phyloP scores from a whole-genome alignment of 2,797 vertebrate species.

The Antennarius maculatus region DNA sequence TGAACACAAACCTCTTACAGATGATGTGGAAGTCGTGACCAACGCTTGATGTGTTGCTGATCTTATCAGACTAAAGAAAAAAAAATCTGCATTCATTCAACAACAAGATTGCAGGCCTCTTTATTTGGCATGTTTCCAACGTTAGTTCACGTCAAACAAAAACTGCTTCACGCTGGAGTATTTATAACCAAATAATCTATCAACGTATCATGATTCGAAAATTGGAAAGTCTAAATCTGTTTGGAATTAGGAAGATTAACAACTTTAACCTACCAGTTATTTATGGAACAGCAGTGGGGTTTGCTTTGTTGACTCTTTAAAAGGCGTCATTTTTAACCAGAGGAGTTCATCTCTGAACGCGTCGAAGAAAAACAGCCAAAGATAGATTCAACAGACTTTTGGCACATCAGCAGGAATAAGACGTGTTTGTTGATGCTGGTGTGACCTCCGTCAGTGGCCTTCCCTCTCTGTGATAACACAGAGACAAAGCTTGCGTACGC shows the following conservation, averaged over 20 bases:
- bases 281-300: background rate
- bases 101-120: slow-evolving; percentile 39
- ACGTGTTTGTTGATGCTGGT: slow-evolving; percentile 10
- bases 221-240: background rate
- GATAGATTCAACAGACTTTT: background rate
- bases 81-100: slow-evolving; percentile 26
- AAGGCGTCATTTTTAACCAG: slow-evolving; percentile 2
- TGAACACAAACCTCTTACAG: slow-evolving; percentile 61
- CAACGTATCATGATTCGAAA: slow-evolving; percentile 4
- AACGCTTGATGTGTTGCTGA: slow-evolving; percentile 17
- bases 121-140: slow-evolving; percentile 46
- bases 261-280: slow-evolving; percentile 13
- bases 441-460: slow-evolving; percentile 37
- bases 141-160: slow-evolving; percentile 70
- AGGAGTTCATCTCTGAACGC: slow-evolving; percentile 2
- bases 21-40: slow-evolving; percentile 40
- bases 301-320: slow-evolving; percentile 1
- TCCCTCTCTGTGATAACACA: slow-evolving; percentile 52
- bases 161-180: slow-evolving; percentile 35
- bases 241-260: slow-evolving; percentile 33
- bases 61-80: slow-evolving; percentile 49
- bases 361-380: background rate
- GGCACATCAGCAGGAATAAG: slow-evolving; percentile 1
- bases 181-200: slow-evolving; percentile 49
- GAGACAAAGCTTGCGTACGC: slow-evolving; percentile 43